These are phyloP conservation scores for Bothrops jararaca DNA, from an alignment of 2,113 vertebrate genomes.

Conservation along the genomic window DNA sequence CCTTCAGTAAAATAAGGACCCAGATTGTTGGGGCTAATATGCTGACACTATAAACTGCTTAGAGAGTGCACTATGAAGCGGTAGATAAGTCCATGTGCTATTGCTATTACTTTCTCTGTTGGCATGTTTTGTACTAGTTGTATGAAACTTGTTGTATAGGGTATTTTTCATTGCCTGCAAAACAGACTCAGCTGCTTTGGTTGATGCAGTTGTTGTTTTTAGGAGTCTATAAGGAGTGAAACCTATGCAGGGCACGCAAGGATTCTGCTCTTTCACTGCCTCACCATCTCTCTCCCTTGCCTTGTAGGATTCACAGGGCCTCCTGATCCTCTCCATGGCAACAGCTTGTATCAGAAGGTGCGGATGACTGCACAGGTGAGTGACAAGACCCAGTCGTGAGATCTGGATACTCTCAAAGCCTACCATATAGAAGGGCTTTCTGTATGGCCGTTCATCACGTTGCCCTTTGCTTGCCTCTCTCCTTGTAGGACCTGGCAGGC, in stretches of 20 bases:
- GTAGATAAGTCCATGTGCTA: background rate
- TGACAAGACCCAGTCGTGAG: accelerated
- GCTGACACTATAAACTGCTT: background rate
- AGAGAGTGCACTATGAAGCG: background rate
- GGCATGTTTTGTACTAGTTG: background rate
- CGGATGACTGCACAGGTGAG: conserved; percentile 83
- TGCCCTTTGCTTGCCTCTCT: background rate
- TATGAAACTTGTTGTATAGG: background rate
- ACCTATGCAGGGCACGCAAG: background rate
- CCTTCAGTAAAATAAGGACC: background rate
- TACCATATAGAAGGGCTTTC: background rate
- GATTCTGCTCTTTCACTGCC: background rate
- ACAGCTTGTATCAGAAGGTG: conserved; percentile 88
- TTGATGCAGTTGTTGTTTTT: background rate
- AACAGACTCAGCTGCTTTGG: background rate
- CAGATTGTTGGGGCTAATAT: background rate
- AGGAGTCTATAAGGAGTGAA: background rate
- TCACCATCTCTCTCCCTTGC: accelerated
- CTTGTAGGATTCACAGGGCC: conserved; percentile 82
- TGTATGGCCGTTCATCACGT: accelerated
- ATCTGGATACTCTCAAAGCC: background rate
- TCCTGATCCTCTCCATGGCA: conserved; percentile 88
- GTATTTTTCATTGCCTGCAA: background rate
- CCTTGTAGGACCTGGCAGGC: conserved; percentile 78
- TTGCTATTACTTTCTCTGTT: background rate